A percentile compares a stretch with the other conserved stretches of the same genome.
Evolutionary conservation across 2,888 invertebrate genomes (phyloP).

Genomic region (Conchocele bisecta): DNA sequence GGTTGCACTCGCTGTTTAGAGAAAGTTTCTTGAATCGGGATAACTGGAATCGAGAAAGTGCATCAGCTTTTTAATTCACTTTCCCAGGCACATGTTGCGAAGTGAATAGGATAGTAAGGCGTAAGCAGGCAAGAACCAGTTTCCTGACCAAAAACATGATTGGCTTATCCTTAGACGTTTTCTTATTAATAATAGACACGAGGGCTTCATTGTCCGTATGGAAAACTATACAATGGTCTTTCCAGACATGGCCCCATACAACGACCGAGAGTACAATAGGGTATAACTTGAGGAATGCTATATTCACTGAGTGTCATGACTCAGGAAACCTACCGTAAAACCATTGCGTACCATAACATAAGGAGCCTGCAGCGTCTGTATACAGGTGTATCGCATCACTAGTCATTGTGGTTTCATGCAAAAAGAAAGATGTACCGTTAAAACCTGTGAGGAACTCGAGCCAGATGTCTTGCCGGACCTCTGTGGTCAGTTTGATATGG

Average conservation of each 20-base stretch:
- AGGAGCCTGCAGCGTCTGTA: background rate
- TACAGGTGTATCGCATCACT: background rate
- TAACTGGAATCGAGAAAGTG: constrained; percentile 28
- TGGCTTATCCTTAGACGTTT: constrained; percentile 2
- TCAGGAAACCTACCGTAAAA: background rate
- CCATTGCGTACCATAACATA: background rate
- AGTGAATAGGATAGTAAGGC: constrained; percentile 10
- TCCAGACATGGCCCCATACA: constrained; percentile 10
- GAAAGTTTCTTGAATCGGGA: constrained; percentile 17
- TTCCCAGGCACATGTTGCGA: constrained; percentile 14
- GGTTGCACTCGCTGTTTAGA: constrained; percentile 1
- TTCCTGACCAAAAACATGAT: constrained; percentile 29
- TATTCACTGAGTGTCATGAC: background rate
- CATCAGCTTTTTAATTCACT: constrained; percentile 20
- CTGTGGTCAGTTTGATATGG: background rate
- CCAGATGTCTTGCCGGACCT: background rate
- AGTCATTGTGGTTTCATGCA: background rate
- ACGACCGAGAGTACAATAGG: constrained; percentile 10
- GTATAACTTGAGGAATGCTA: constrained; percentile 14
- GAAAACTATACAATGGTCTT: constrained; percentile 7
- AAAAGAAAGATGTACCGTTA: background rate
- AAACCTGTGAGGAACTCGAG: background rate
- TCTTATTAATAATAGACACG: constrained; percentile 27
- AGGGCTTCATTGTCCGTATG: constrained; percentile 27
- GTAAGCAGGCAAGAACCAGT: constrained; percentile 14